Conservation (phyloP, 2,797 vertebrate species). For the Pangasius macronema region DNA sequence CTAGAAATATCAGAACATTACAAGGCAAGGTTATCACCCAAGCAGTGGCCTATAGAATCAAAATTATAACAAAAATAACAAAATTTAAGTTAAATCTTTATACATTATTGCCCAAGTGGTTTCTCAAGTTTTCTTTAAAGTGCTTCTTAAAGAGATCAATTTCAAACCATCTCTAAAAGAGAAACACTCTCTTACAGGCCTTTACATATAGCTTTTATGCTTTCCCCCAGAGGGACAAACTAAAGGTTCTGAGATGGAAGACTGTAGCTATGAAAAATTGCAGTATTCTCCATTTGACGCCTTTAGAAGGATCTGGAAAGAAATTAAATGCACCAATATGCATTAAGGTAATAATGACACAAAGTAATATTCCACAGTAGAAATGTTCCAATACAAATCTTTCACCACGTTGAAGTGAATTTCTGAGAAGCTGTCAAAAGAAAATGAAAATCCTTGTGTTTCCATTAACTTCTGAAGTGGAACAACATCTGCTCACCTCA, state of each 20-base stretch:
- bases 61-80: not conserved
- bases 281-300: not conserved
- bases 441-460: slow-evolving; percentile 6
- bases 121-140: too few relatives aligned
- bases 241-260: not conserved
- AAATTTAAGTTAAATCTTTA: not conserved
- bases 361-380: not conserved
- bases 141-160: not conserved
- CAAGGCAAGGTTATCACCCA: not conserved
- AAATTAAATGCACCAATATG: not conserved
- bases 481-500: slow-evolving; percentile 10
- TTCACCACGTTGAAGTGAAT: not conserved
- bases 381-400: not conserved
- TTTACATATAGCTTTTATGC: not conserved
- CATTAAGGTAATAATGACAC: not conserved
- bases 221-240: not conserved
- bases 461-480: slow-evolving; percentile 15
- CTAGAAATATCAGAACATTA: not conserved
- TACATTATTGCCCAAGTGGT: too few relatives aligned
- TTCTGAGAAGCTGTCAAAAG: slow-evolving; percentile 8
- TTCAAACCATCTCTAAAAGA: slow-evolving; percentile 2
- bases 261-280: slow-evolving; percentile 5
- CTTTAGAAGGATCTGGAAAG: not conserved
- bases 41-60: not conserved
- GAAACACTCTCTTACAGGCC: not conserved